Evolutionary conservation across 2,797 vertebrate genomes (phyloP).

Genomic region (Leptoclinus maculatus): DNA sequence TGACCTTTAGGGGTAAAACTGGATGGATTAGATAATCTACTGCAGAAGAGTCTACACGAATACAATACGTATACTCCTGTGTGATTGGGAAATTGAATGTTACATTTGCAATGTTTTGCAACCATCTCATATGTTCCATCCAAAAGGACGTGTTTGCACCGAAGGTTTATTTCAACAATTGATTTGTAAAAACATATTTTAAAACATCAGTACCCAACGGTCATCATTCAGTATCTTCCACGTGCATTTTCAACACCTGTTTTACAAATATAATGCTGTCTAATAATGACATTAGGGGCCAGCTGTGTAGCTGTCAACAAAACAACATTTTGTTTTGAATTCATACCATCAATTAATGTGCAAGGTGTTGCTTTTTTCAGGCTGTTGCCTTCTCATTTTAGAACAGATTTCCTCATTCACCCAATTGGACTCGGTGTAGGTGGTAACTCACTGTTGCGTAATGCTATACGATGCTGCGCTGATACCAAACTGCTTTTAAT

Average conservation of each 20-base stretch:
- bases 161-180: neutral
- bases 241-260: constrained; percentile 2
- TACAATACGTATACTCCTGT: neutral
- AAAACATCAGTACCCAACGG: neutral
- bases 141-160: neutral
- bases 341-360: constrained; percentile 24
- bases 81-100: neutral
- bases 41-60: constrained; percentile 5
- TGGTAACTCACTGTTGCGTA: constrained; percentile 40
- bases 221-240: neutral
- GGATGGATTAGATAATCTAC: constrained; percentile 7
- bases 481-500: constrained; percentile 29
- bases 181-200: neutral
- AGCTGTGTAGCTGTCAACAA: constrained; percentile 1
- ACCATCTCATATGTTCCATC: neutral
- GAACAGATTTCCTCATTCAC: constrained; percentile 43
- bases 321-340: constrained; percentile 1
- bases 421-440: constrained; percentile 37
- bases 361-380: constrained; percentile 42
- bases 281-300: neutral
- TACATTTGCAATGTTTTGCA: neutral
- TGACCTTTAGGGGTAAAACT: constrained; percentile 22
- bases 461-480: constrained; percentile 33
- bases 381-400: constrained; percentile 49
- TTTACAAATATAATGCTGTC: constrained; percentile 13